Base-by-base conservation (phyloP, 1,140 invertebrate genomes). In the Zelostemma sp. region DNA sequence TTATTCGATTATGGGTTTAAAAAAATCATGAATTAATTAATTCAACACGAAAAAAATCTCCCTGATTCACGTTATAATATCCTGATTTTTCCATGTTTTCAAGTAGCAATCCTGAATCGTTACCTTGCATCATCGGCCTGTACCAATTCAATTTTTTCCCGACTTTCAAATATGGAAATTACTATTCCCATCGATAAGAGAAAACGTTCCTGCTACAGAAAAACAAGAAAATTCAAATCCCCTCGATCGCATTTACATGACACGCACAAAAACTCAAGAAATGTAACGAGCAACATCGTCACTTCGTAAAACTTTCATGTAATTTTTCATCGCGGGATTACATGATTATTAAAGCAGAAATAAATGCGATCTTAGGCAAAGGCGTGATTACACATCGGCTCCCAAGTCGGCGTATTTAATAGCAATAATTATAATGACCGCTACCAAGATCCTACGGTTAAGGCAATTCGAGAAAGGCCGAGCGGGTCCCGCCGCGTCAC, bases 401-500 rank as follows among this genome's bases (percentile, higher is more conserved):
- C 14, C 5, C 41, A 14, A 18, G 41, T 17, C 17, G 17, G 41
- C 14, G 41, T 18, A 58, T 60, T 68, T 72, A 68, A 72, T 72
- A 60, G 63, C 60, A 65, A 68, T 72, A 68, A 49, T 49, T 49
- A 49, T 31, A 31, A 49, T 33, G 47, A 28, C 21, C 19, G 21
- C 47, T 49, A 49, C 33, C 33, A 35, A 35, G 33, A 35, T 35
- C 1, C 45, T 19, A 18, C 16, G 45, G 16, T 12, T 56, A 72
- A 61, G 70, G 53, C 64, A 61, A 62, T 55, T 66, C 70, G 55
- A 65, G 70, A 73, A 68, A 68, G 69, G 63, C 11, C 2, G 28
- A 48, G 35, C 14, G 59, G 1, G n/a, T n/a, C n/a, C n/a, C n/a
- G n/a, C 38, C 49, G 25, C 19, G 59, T 55, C 19, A 58, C 70